phyloP scores from a whole-genome alignment of 2,888 invertebrate species.

The Cryptophagus acutangulus region DNA sequence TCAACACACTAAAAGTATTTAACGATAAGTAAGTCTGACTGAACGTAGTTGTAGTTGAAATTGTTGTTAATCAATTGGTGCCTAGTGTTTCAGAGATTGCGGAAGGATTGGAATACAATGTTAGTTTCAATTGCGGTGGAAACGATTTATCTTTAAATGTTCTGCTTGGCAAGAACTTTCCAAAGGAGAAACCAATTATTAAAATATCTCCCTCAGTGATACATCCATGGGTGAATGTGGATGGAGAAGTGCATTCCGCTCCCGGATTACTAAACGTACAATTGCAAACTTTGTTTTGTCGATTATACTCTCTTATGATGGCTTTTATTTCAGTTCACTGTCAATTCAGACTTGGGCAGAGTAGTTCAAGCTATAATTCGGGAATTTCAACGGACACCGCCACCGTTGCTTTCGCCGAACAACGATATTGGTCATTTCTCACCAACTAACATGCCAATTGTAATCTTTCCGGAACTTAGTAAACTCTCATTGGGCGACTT shows the following conservation, averaged over 20 bases:
- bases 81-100: conserved; percentile 65
- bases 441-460: conserved; percentile 28
- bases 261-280: conserved; percentile 69
- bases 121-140: conserved; percentile 63
- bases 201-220: conserved; percentile 61
- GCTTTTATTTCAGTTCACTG: conserved; percentile 54
- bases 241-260: conserved; percentile 66
- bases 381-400: conserved; percentile 67
- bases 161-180: conserved; percentile 65
- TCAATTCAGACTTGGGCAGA: conserved; percentile 74
- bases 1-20: conserved; percentile 76
- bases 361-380: conserved; percentile 76
- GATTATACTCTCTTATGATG: conserved; percentile 7
- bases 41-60: conserved; percentile 9
- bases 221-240: conserved; percentile 68
- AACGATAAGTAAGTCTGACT: conserved; percentile 66
- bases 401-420: conserved; percentile 58
- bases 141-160: conserved; percentile 64
- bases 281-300: neutral
- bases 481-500: conserved; percentile 60
- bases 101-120: conserved; percentile 67
- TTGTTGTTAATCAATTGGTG: conserved; percentile 17
- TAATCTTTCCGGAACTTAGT: conserved; percentile 51
- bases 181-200: conserved; percentile 68
- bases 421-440: conserved; percentile 51